Conservation (phyloP, 2,888 invertebrate genomes). For the Cephalotes varians region DNA sequence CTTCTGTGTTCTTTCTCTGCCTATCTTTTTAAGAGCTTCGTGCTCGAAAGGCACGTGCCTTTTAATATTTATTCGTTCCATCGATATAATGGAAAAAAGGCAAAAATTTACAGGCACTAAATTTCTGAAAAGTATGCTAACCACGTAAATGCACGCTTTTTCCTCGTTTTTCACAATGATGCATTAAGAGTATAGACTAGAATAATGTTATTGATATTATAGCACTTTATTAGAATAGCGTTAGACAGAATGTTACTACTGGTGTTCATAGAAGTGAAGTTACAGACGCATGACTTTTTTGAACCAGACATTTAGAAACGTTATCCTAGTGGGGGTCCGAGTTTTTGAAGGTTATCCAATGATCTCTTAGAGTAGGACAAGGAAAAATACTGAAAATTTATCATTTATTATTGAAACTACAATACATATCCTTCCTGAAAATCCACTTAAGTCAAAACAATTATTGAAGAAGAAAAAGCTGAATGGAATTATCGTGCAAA, state of each 20-base stretch:
- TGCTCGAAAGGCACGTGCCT: neutral
- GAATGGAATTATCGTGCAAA: neutral
- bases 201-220: conserved; percentile 29
- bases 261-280: conserved; percentile 65
- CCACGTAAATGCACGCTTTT: conserved; percentile 48
- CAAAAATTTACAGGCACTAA: conserved; percentile 66
- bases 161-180: conserved; percentile 63
- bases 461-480: neutral
- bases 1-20: neutral
- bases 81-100: conserved; percentile 48
- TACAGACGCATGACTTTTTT: conserved; percentile 67
- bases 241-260: conserved; percentile 43
- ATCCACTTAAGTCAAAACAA: neutral
- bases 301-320: neutral
- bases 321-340: conserved; percentile 33
- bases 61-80: neutral
- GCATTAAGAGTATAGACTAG: conserved; percentile 2
- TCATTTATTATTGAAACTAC: neutral
- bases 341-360: conserved; percentile 33
- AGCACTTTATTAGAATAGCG: neutral
- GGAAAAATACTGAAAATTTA: neutral
- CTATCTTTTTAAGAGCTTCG: neutral
- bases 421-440: neutral
- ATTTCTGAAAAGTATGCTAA: conserved; percentile 72
- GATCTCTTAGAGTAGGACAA: neutral